Evolutionary conservation across 2,113 vertebrate genomes (phyloP), one percentile per base, ranked within the genome.

Genomic region (Arvicanthis niloticus): DNA sequence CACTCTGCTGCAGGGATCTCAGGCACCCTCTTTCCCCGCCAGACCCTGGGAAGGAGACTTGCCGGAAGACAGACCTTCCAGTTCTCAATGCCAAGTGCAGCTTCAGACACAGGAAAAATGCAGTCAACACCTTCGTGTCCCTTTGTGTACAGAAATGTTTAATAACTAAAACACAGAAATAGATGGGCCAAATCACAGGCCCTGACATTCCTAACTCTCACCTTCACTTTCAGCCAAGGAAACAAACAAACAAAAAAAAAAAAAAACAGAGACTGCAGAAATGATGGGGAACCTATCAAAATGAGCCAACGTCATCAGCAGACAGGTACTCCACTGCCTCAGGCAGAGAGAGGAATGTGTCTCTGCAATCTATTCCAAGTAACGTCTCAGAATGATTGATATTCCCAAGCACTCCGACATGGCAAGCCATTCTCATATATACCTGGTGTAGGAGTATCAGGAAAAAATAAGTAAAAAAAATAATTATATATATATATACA

Each of bases 81-180:
- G 86, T 93, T 97, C 93, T 19, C 67, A 93, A 93, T 60, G 96
- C 91, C 89, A 93, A 89, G 60, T 7, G 94, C 96, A 48, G 3
- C 68, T 77, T 34, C 24, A 26, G 93, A 80, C 34, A 94, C 95
- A 82, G 97, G 86, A 98, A 94, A 96, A 97, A 98, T 42, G 84
- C 94, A 98, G 91, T 96, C 67, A 94, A 97, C 96, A 70, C 95
- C 95, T 96, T 53, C 0, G 37, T 97, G 96, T 97, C 97, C 93
- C 97, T 97, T 68, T 96, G 97, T 97, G 97, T 95, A 97, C 95
- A 97, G 93, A 93, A 94, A 51, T 97, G 70, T 98, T 98, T 98
- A 98, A 98, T 98, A 97, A 98, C 98, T 97, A 95, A 97, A 97
- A 75, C 97, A 97, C 96, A 97, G 94, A 91, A 95, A 97, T 95